A percentile compares a stretch with the other conserved stretches of the same genome.
Evolutionary conservation across 2,888 invertebrate species (phyloP).

Genomic region (Steinernema scapterisci): DNA sequence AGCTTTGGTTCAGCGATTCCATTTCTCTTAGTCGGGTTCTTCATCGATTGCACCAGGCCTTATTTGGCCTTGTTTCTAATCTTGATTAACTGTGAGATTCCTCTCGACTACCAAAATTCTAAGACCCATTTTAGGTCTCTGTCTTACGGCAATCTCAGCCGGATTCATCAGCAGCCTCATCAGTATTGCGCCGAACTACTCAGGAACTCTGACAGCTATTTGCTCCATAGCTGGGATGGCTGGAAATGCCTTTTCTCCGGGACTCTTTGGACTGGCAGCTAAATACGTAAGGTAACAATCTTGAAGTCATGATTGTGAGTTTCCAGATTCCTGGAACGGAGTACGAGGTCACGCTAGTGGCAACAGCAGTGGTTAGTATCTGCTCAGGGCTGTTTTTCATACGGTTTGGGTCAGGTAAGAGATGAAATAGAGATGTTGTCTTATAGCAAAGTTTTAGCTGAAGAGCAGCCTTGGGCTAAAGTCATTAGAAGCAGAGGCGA

Average conservation of each 20-base stretch:
- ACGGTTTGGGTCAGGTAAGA: not conserved
- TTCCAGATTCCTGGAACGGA: constrained; percentile 1
- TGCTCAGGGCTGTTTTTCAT: not conserved
- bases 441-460: not conserved
- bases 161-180: constrained; percentile 7
- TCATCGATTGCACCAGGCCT: not conserved
- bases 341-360: not conserved
- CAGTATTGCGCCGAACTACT: not conserved
- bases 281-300: not conserved
- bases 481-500: no score
- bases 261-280: not conserved
- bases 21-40: not conserved
- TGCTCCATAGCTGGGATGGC: constrained; percentile 9
- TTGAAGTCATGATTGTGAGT: not conserved
- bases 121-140: not conserved
- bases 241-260: constrained; percentile 1
- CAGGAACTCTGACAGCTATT: not conserved
- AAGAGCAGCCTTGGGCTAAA: not conserved
- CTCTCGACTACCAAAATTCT: no score
- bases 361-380: not conserved
- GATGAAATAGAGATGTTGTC: not conserved
- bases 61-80: not conserved
- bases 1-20: constrained; percentile 1
- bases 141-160: not conserved
- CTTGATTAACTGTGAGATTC: no score